Percentiles rank a stretch among this genome's conserved stretches.
Evolutionary conservation across 2,113 vertebrate genomes (phyloP).

Genomic region (Phainopepla nitens): DNA sequence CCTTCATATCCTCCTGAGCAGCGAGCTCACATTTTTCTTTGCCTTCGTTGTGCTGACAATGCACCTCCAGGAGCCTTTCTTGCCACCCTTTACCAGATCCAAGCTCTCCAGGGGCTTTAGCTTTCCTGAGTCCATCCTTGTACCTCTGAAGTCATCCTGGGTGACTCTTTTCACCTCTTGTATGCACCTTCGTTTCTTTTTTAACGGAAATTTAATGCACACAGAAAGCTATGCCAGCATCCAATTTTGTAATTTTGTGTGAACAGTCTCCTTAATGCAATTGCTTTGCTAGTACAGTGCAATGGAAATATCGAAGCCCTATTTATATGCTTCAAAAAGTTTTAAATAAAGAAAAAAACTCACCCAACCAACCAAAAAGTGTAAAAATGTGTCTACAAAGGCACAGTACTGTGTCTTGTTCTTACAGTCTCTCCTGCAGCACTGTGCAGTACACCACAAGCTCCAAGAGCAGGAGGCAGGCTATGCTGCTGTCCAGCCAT

Average conservation of each 20-base stretch:
- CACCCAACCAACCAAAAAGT: neutral
- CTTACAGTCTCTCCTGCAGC: neutral
- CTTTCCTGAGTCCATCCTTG: neutral
- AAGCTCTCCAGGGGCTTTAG: neutral
- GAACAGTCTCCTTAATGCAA: neutral
- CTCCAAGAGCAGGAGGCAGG: neutral
- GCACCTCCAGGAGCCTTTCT: neutral
- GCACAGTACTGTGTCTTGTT: neutral
- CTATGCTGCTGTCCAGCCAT: neutral
- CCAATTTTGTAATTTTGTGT: neutral
- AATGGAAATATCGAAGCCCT: neutral
- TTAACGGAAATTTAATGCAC: neutral
- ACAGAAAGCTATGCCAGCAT: neutral
- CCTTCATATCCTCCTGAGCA: neutral
- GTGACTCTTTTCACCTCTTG: neutral
- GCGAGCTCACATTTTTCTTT: neutral
- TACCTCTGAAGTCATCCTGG: neutral
- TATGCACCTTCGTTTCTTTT: neutral
- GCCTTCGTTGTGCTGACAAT: neutral
- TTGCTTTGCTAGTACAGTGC: neutral
- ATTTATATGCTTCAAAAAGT: neutral
- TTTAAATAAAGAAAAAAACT: neutral
- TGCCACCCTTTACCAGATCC: neutral
- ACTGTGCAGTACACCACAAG: neutral
- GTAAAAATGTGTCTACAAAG: neutral